Base-by-base conservation (phyloP, 92 coral and sea anemone genomes). In the Epizoanthus rinbou region DNA sequence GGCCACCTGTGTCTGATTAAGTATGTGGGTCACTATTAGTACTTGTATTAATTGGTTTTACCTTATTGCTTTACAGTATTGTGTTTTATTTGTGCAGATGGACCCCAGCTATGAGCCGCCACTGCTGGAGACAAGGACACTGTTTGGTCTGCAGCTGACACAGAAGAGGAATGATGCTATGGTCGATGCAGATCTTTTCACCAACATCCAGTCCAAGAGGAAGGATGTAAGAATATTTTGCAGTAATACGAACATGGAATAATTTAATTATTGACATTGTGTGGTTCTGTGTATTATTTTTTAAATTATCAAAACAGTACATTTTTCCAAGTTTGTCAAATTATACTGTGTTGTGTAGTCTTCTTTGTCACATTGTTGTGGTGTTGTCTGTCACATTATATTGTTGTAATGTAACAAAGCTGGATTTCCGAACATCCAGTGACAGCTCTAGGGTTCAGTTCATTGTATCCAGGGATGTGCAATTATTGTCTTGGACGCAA, bases 141-240 rank as follows among this genome's bases (percentile, higher is more conserved):
- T 95, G 65, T 95, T 93, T 91, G 98, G 98, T n/a, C 92, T 95
- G 31, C 92, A 95, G 66, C 84, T 95, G 88, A 93, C 94, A 64
- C 98, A 95, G 87, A 89, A 89, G 28, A 87, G 98, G 85, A 95
- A 95, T 76, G 91, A 93, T 84, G 89, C 92, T 21, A 91, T 71
- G 71, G 90, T 95, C 78, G 95, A 95, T 69, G 89, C 83, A 56
- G 74, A 64, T 57, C 73, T 95, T 76, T 95, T 95, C 78, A 90
- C 87, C 78, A 90, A 95, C 76, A 76, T 95, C 45, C 85, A 75
- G 54, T 80, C 94, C 66, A 86, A 84, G 79, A 89, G 87, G 70
- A 86, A 85, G 72, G 94, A 91, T 64, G 97, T 95, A 74, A 72
- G 94, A n/a, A 33, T 8, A 28, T 75, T 57, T 25, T 19, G 16